Conservation (phyloP, 2,113 vertebrate species). For the Crotophaga sulcirostris region DNA sequence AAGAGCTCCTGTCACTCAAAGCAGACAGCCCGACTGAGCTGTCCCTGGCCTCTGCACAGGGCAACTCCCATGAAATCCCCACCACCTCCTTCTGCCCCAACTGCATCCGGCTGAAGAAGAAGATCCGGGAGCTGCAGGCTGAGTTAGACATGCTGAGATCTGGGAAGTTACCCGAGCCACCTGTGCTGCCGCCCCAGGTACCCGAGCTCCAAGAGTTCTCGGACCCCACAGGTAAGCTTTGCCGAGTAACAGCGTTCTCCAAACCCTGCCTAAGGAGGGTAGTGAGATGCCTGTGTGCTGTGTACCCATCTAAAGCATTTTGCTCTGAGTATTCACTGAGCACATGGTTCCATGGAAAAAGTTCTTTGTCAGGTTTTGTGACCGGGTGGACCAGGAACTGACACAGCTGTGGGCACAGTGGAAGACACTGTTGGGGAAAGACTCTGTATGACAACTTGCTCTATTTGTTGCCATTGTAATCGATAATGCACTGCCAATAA, state of each 20-base stretch:
- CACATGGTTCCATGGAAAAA: not conserved
- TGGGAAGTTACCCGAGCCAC: slow-evolving; percentile 74
- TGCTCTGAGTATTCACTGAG: slow-evolving; percentile 22
- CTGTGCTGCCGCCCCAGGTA: slow-evolving; percentile 76
- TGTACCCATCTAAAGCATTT: not conserved
- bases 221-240: slow-evolving; percentile 87
- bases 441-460: slow-evolving; percentile 57
- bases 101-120: slow-evolving; percentile 90
- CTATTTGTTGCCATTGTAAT: slow-evolving; percentile 67
- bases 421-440: slow-evolving; percentile 35
- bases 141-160: slow-evolving; percentile 88
- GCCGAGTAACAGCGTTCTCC: slow-evolving; percentile 44
- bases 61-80: slow-evolving; percentile 78
- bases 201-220: slow-evolving; percentile 86
- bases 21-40: slow-evolving; percentile 83
- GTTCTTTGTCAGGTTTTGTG: slow-evolving; percentile 13
- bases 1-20: slow-evolving; percentile 79
- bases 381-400: slow-evolving; percentile 7
- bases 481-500: slow-evolving; percentile 73
- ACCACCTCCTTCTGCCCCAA: slow-evolving; percentile 95
- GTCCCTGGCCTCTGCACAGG: slow-evolving; percentile 60
- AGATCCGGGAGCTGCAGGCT: slow-evolving; percentile 91
- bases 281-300: slow-evolving; percentile 31
- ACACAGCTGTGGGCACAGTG: not conserved
- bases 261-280: slow-evolving; percentile 58